A percentile compares a stretch with the other conserved stretches of the same genome.
Evolutionary conservation across 2,797 vertebrate genomes (phyloP).

Genomic region (Enteromius trimaculatus): DNA sequence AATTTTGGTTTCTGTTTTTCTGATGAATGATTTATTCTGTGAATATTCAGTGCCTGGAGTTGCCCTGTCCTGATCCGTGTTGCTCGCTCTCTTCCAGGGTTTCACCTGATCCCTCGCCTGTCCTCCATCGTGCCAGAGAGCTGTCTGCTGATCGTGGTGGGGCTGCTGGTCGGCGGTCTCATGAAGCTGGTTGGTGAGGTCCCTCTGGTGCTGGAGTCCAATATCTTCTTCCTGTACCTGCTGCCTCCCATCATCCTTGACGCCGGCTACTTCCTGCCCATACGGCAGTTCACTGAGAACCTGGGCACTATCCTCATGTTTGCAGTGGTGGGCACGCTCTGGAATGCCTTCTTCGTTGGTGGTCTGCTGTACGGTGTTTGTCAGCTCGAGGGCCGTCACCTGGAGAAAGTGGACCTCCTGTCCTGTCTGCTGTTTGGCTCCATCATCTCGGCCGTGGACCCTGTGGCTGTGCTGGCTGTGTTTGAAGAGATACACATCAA

Average conservation of each 20-base stretch:
- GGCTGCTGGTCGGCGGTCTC: slow-evolving; percentile 91
- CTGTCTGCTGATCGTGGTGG: slow-evolving; percentile 95
- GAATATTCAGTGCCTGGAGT: neutral
- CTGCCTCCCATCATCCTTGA: slow-evolving; percentile 98
- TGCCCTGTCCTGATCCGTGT: neutral
- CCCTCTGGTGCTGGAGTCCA: slow-evolving; percentile 84
- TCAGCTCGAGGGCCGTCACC: slow-evolving; percentile 77
- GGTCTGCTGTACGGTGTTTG: slow-evolving; percentile 88
- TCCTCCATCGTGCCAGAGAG: slow-evolving; percentile 95
- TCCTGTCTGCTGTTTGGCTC: slow-evolving; percentile 91
- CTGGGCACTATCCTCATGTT: slow-evolving; percentile 97
- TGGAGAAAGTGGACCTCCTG: slow-evolving; percentile 81
- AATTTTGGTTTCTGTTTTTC: neutral
- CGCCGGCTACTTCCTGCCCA: slow-evolving; percentile 95
- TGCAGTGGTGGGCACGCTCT: slow-evolving; percentile 93
- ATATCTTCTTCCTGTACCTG: slow-evolving; percentile 92
- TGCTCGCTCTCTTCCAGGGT: slow-evolving; percentile 76
- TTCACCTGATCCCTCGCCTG: slow-evolving; percentile 91
- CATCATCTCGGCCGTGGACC: slow-evolving; percentile 96
- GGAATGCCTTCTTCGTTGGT: slow-evolving; percentile 95
- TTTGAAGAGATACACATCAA: slow-evolving; percentile 99
- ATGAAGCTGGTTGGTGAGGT: slow-evolving; percentile 86
- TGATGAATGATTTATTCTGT: neutral
- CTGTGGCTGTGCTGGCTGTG: slow-evolving; percentile 94
- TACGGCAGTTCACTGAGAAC: slow-evolving; percentile 95